Evolutionary conservation across 2,888 invertebrate genomes (phyloP).

Genomic region (Cheilosia grossa): DNA sequence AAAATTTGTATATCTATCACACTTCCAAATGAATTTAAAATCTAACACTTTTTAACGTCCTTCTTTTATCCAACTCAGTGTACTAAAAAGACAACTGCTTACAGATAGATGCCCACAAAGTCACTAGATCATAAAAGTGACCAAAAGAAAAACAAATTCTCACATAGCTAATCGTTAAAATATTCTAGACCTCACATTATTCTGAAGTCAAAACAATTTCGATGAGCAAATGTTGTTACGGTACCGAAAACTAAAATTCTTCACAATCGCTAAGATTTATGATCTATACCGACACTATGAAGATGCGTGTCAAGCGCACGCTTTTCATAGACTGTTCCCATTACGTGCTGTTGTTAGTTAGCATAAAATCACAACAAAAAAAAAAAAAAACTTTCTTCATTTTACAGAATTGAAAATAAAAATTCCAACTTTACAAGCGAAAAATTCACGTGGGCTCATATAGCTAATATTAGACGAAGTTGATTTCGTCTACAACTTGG

Average conservation of each 20-base stretch:
- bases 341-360: slow-evolving; percentile 34
- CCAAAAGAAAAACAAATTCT: too few species aligned
- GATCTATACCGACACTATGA: slow-evolving; percentile 14
- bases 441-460: slow-evolving; percentile 35
- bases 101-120: too few species aligned
- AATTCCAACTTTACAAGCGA: slow-evolving; percentile 14
- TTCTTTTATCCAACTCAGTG: too few species aligned
- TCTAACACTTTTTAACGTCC: too few species aligned
- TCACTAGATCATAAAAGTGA: too few species aligned
- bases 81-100: too few species aligned
- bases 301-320: slow-evolving; percentile 54
- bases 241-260: neutral
- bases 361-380: slow-evolving; percentile 1
- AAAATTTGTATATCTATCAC: too few species aligned
- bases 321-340: slow-evolving; percentile 23
- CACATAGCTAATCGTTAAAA: too few species aligned
- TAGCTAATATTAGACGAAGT: slow-evolving; percentile 51
- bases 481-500: neutral
- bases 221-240: neutral
- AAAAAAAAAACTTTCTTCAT: neutral
- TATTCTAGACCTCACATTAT: too few species aligned
- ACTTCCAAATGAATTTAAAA: too few species aligned
- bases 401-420: slow-evolving; percentile 30
- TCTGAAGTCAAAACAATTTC: neutral
- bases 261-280: slow-evolving; percentile 33